Evolutionary conservation across 2,888 invertebrate genomes (phyloP).

Genomic region (Nomada hirtipes): DNA sequence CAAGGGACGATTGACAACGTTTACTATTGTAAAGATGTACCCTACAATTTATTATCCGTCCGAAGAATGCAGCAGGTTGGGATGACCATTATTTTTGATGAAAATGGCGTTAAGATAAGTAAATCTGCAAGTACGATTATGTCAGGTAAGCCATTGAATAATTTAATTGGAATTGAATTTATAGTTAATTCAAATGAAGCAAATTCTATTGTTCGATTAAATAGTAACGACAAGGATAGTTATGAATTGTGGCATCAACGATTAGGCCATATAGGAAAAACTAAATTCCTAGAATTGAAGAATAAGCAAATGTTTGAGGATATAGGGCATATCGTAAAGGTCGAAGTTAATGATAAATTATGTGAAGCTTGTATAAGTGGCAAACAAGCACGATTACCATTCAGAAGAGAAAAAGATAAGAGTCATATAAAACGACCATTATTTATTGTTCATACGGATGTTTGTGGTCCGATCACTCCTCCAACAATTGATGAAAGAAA

Average conservation of each 20-base stretch:
- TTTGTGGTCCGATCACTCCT: background rate
- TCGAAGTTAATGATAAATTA: background rate
- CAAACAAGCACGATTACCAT: background rate
- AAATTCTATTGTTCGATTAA: background rate
- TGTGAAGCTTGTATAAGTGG: background rate
- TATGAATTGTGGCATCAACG: constrained; percentile 8
- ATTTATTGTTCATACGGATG: background rate
- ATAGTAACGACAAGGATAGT: background rate
- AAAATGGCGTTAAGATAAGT: constrained; percentile 3
- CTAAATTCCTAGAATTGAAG: background rate
- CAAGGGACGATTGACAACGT: constrained; percentile 7
- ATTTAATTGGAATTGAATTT: background rate
- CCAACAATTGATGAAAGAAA: no score
- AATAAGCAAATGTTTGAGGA: background rate
- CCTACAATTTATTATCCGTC: constrained; percentile 17
- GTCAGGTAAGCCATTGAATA: constrained; percentile 11
- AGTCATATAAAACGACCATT: background rate
- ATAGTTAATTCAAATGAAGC: background rate
- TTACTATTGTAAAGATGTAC: constrained; percentile 4
- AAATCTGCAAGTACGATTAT: background rate
- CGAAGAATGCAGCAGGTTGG: constrained; percentile 1
- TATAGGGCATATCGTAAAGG: background rate
- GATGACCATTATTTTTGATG: background rate
- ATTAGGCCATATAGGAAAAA: background rate
- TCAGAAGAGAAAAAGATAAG: background rate